Evolutionary conservation across 2,888 invertebrate species (phyloP).

Genomic region (Nemotelus nigrinus): DNA sequence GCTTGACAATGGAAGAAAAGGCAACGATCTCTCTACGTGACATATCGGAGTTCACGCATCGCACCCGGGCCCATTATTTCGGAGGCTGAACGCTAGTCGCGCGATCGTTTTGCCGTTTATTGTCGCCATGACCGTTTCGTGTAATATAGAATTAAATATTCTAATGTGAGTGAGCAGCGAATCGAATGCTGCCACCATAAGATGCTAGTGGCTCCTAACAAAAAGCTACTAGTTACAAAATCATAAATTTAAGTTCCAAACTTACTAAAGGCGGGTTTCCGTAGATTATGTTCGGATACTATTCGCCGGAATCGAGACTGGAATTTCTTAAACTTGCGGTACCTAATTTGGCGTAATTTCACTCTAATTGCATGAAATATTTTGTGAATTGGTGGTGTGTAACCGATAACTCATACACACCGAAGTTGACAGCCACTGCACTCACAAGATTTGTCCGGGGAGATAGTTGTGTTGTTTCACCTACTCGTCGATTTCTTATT

Average conservation of each 20-base stretch:
- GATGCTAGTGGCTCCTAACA: no score
- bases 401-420: no score
- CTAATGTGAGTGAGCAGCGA: conserved; percentile 15
- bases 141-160: conserved; percentile 30
- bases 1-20: conserved; percentile 24
- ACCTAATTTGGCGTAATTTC: no score
- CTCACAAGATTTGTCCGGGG: background rate
- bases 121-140: conserved; percentile 27
- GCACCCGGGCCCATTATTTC: conserved; percentile 52
- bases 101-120: conserved; percentile 26
- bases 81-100: background rate
- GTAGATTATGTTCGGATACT: no score
- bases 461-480: conserved; percentile 32
- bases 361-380: no score
- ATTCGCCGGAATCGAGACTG: no score
- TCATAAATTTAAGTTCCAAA: no score
- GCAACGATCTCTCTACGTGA: conserved; percentile 50
- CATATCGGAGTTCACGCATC: conserved; percentile 54
- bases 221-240: no score
- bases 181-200: background rate
- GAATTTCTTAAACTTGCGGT: no score
- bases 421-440: background rate
- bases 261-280: no score
- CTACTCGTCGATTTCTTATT: conserved; percentile 37
- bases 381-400: no score